Base-by-base conservation (phyloP, 2,888 invertebrate genomes). In the Mermis nigrescens region DNA sequence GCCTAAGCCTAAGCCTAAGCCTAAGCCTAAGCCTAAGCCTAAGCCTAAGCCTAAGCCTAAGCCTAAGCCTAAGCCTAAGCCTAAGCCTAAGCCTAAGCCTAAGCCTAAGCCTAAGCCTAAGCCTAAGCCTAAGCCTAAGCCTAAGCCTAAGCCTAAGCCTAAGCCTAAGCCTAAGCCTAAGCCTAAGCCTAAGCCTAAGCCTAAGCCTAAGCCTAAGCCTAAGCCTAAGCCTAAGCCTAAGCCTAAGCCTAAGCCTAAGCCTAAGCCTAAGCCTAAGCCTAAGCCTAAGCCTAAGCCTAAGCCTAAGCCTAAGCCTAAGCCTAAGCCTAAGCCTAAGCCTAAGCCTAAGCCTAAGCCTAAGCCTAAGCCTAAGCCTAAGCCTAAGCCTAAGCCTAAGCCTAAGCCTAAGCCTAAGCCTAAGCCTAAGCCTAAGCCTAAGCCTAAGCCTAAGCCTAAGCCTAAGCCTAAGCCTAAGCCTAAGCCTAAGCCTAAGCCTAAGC, bases 81-180 rank as follows among this genome's bases (percentile, higher is more conserved):
- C 48, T 48, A 48, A 48, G 48, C 19, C 24, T 48, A 48, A 48
- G 48, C 24, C 24, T 48, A 48, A 48, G 48, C 24, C 48, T 48
- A 48, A 48, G 48, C 24, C 48, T 48, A 48, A 48, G 48, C 48
- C 48, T 48, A 48, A n/a, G 48, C 24, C 48, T n/a, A 48, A 48
- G 48, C 48, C 48, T 48, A 48, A 48, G 48, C 48, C 12, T 48
- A 48, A 48, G 48, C 48, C 48, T 12, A 24, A 24, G 48, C 48
- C 48, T 12, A 48, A 48, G 48, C 48, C 48, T 12, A 48, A 48
- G 48, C 48, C 48, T 48, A 24, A 48, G 24, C 48, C 48, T 48
- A 24, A 48, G 48, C 48, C 48, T 48, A 48, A 48, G 48, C 48
- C 48, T 48, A 48, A 48, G 24, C 48, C 24, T 48, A 48, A 48